Conservation (phyloP, 30 jellyfish, hydroid and myxozoan genomes). For the Turritopsis dohrnii region DNA sequence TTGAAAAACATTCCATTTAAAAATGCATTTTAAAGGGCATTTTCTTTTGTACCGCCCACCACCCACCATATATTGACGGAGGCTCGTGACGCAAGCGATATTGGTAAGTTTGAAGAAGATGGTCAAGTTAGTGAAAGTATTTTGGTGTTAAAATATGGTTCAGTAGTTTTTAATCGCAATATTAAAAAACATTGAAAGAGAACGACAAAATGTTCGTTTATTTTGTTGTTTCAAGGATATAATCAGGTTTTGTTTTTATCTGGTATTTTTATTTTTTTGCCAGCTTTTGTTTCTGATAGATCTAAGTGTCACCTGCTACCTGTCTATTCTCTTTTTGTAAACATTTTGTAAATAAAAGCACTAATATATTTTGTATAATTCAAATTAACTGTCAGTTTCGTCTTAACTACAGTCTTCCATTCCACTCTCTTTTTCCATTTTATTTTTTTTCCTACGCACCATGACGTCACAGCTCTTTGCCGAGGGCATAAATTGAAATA, state of each 20-base stretch:
- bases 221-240: not conserved
- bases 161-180: not conserved
- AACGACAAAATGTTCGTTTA: not conserved
- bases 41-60: not conserved
- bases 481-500: not conserved
- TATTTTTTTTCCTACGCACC: not conserved
- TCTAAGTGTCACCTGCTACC: not conserved
- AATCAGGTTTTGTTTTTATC: not conserved
- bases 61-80: not conserved
- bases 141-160: not conserved
- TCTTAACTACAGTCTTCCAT: not conserved
- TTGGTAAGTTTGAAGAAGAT: not conserved
- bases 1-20: not conserved
- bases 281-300: not conserved
- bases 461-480: not conserved
- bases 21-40: not conserved
- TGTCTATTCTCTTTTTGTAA: not conserved
- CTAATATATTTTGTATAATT: not conserved
- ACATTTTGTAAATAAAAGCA: not conserved
- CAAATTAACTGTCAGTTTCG: not conserved
- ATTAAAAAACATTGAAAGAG: not conserved
- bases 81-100: not conserved
- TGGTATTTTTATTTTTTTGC: not conserved
- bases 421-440: not conserved
- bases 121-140: not conserved